Evolutionary conservation across 1,140 invertebrate genomes (phyloP).

Genomic region (Pentalonia nigronervosa): DNA sequence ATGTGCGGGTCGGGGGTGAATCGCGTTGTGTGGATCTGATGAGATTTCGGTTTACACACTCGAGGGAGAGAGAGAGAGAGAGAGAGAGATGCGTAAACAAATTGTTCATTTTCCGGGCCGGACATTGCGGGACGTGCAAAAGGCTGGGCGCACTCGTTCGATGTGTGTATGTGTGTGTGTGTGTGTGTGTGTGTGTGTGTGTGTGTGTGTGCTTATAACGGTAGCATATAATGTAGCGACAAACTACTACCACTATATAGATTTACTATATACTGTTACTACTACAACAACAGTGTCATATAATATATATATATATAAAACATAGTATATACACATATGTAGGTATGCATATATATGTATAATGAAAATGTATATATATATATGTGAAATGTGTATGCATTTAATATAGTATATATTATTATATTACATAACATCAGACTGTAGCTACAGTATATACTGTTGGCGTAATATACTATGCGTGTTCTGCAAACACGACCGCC

Average conservation of each 20-base stretch:
- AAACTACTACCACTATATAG: not conserved
- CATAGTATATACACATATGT: no score
- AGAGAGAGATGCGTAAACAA: not conserved
- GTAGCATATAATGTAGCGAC: not conserved
- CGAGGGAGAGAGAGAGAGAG: not conserved
- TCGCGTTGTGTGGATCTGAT: not conserved
- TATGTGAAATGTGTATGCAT: no score
- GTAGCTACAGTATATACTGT: not conserved
- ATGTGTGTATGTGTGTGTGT: not conserved
- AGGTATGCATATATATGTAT: no score
- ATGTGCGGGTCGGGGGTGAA: not conserved
- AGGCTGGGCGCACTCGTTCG: no score
- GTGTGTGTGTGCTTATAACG: not conserved
- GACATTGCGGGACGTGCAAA: slow-evolving; percentile 48
- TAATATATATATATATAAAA: not conserved
- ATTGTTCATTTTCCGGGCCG: slow-evolving; percentile 55
- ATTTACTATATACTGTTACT: no score
- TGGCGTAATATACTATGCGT: slow-evolving; percentile 11
- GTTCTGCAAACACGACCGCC: slow-evolving; percentile 43
- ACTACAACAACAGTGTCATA: not conserved
- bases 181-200: no score
- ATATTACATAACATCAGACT: not conserved
- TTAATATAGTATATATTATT: no score
- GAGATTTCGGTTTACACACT: not conserved
- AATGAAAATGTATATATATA: no score